Evolutionary conservation across 2,113 vertebrate genomes (phyloP), one percentile per base, ranked within the genome.

Genomic region (Catharus bicknelli): DNA sequence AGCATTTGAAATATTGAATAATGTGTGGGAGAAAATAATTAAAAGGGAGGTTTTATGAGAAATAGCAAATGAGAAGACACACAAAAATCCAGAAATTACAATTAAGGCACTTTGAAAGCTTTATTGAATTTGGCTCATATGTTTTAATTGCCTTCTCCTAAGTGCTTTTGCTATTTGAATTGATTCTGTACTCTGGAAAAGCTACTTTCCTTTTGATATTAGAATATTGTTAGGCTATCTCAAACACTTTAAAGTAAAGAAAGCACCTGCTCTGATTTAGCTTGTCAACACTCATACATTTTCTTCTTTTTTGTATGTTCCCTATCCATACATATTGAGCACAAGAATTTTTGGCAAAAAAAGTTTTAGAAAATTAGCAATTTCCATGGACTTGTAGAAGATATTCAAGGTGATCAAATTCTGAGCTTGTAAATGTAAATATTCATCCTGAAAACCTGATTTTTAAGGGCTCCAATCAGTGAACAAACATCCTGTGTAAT

Each of bases 401-500:
- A 94, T 80, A 34, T 75, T 91, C 59, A 70, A 76, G 74, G 70
- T 93, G 63, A 94, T 84, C 55, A 91, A 36, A 95, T 94, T 94
- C 82, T 74, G 63, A 87, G 45, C 94, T 90, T 90, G 72, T 85
- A 94, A 90, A 90, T 95, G 90, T 93, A 95, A 91, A 91, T 94
- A 94, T 96, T 93, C 84, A 90, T 92, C 55, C 92, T 51, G 84
- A 86, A 95, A 95, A 90, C 42, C 59, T 93, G 93, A 95, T 95
- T 96, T 84, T 95, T 92, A 95, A 96, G 90, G 94, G 72, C 53
- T 93, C 84, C 96, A 95, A 94, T 93, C 91, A 87, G 91, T 86
- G 86, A 94, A 76, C 74, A 94, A 94, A 95, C 90, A 95, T 96
- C 91, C 95, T 96, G 94, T 88, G 91, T 93, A 93, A 96, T 94